Evolutionary conservation across 2,797 vertebrate genomes (phyloP), one percentile per base, ranked within the genome.

Genomic region (Acanthurus lineatus): DNA sequence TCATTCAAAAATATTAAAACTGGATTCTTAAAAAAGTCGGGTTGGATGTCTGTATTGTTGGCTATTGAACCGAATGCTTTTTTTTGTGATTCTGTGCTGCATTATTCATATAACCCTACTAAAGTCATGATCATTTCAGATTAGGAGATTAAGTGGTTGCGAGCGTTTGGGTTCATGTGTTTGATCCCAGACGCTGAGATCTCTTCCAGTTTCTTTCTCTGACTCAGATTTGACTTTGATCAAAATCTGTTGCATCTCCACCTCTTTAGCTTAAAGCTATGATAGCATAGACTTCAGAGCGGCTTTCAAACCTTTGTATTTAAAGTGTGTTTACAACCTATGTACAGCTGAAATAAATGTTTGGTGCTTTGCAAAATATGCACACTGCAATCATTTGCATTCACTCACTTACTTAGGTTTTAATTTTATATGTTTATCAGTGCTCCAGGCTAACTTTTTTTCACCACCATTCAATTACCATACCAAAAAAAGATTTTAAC

Each of bases 21-120:
- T 96, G 92, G 93, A 96, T 95, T 96, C 87, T 91, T 92, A 96
- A 90, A 91, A 92, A 88, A 92, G 95, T 92, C 87, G 96, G 96
- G 74, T 90, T 96, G 92, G 89, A 95, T 90, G 94, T 95, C 90
- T 96, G 90, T 92, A 93, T 94, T 94, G 91, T 95, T 93, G 92
- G 82, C 83, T 69, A 76, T 52, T 42, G 40, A 42, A 25, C 84
- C 64, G 40, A 66, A 28, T 48, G 40, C 66, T 63, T 64, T 77
- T 64, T 79, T 42, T 73, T 89, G 77, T 93, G 89, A 89, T 92
- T 90, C 88, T 84, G 75, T 66, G 70, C 78, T 22, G 59, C 77
- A 58, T 72, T 63, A 19, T 62, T 52, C 70, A 44, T 69, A 73
- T 77, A 49, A 69, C 72, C 70, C 81, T 77, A 73, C 59, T 84